Evolutionary conservation across 2,797 vertebrate genomes (phyloP).

Genomic region (Propithecus deckenii): DNA sequence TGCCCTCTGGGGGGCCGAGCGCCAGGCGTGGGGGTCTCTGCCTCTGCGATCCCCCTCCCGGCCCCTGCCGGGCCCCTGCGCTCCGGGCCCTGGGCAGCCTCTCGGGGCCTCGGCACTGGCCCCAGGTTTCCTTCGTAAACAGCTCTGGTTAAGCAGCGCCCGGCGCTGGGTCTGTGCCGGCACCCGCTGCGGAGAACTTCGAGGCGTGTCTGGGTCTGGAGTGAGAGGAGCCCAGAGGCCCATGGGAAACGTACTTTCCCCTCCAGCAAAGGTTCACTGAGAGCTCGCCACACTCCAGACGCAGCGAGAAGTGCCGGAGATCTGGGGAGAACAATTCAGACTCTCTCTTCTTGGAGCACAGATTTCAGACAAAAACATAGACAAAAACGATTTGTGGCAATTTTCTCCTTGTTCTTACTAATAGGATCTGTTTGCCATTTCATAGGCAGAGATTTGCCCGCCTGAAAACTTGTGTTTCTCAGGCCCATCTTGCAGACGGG

Average conservation of each 20-base stretch:
- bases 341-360: background rate
- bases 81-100: background rate
- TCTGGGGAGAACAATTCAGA: background rate
- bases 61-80: background rate
- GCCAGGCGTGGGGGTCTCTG: background rate
- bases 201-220: background rate
- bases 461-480: background rate
- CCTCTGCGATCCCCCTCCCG: background rate
- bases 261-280: background rate
- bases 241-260: background rate
- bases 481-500: background rate
- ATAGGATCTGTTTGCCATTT: background rate
- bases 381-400: background rate
- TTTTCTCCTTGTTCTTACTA: background rate
- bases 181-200: background rate
- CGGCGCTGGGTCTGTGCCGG: background rate
- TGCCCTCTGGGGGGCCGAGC: background rate
- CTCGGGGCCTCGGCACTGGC: background rate
- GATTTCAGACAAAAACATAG: background rate
- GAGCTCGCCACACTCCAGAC: background rate
- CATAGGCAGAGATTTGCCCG: background rate
- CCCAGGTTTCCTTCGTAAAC: background rate
- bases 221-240: too few relatives aligned
- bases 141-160: too few relatives aligned
- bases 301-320: background rate